phyloP scores from a whole-genome alignment of 2,888 invertebrate genomes.

The Caenorhabditis angaria region DNA sequence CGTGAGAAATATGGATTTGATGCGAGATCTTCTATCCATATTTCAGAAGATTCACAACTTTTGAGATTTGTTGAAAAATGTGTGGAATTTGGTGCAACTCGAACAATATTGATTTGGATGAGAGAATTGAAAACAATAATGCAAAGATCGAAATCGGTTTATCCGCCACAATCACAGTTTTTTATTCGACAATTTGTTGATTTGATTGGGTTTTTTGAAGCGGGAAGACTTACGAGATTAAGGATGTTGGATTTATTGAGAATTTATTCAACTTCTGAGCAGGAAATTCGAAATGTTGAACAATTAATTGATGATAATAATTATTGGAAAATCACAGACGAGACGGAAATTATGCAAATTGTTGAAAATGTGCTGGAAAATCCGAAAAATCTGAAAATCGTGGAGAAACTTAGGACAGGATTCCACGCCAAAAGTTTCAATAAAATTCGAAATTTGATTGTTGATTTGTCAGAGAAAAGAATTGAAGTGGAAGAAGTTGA shows the following conservation, averaged over 20 bases:
- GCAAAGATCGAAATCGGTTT: constrained; percentile 45
- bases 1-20: constrained; percentile 37
- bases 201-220: constrained; percentile 19
- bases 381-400: constrained; percentile 20
- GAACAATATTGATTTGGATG: constrained; percentile 51
- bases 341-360: constrained; percentile 21
- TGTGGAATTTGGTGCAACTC: background rate
- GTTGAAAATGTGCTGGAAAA: constrained; percentile 16
- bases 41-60: constrained; percentile 35
- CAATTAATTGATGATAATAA: constrained; percentile 27
- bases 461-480: constrained; percentile 49
- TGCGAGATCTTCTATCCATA: constrained; percentile 42
- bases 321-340: constrained; percentile 46
- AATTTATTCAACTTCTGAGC: constrained; percentile 26
- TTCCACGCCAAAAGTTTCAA: constrained; percentile 52
- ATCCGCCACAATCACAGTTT: constrained; percentile 46
- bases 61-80: constrained; percentile 36
- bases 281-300: constrained; percentile 9
- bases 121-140: constrained; percentile 48
- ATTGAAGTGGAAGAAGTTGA: constrained; percentile 57
- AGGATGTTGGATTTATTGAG: constrained; percentile 47
- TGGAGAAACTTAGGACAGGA: constrained; percentile 22
- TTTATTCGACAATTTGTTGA: constrained; percentile 41
- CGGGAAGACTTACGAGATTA: constrained; percentile 43
- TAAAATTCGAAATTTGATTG: constrained; percentile 53